Conservation (phyloP, 2,888 invertebrate species). For the Heliconius erato region DNA sequence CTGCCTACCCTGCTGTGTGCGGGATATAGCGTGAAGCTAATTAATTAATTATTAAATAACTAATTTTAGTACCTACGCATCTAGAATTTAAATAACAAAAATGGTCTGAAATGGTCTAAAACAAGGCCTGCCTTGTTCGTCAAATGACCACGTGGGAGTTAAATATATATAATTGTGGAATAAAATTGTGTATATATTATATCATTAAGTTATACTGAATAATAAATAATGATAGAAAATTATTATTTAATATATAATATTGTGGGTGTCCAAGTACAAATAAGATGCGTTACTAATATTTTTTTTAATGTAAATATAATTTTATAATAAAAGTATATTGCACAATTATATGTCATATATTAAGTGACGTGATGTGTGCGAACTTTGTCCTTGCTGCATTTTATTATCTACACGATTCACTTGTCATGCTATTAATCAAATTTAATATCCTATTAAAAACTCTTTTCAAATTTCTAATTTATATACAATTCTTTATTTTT, state of each 20-base stretch:
- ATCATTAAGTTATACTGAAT: background rate
- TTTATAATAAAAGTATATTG: background rate
- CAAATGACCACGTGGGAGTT: background rate
- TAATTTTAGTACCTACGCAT: too few species aligned
- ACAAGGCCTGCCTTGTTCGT: background rate
- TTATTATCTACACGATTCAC: conserved; percentile 7
- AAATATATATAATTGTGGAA: too few species aligned
- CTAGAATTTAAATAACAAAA: too few species aligned
- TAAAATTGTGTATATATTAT: too few species aligned
- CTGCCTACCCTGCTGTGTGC: too few species aligned
- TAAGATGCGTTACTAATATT: conserved; percentile 33
- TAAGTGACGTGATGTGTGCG: background rate
- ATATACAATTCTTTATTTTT: background rate
- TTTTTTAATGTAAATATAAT: conserved; percentile 11
- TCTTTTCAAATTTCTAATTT: background rate
- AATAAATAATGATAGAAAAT: background rate
- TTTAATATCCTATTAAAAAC: conserved; percentile 9
- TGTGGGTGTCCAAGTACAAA: conserved; percentile 31
- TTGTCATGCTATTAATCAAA: conserved; percentile 18
- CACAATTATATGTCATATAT: background rate
- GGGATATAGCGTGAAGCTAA: too few species aligned
- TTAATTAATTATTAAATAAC: too few species aligned
- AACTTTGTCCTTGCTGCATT: conserved; percentile 26
- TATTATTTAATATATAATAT: background rate
- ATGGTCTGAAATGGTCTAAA: background rate